phyloP scores from a whole-genome alignment of 2,888 invertebrate genomes.

The Lycaena phlaeas region DNA sequence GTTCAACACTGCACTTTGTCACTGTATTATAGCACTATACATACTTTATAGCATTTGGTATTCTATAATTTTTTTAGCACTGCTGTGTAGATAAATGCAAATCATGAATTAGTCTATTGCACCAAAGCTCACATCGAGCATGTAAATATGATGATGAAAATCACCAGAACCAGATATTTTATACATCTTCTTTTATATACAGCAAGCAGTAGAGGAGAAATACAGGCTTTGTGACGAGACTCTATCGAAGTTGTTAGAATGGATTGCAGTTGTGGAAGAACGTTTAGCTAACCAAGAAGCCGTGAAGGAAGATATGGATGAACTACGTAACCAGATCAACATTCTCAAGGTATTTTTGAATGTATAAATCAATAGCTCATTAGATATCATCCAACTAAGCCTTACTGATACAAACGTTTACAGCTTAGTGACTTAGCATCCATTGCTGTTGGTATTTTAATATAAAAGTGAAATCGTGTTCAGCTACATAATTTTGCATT shows the following conservation, averaged over 20 bases:
- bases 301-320: conserved; percentile 89
- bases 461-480: too few relatives aligned
- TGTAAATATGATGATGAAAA: conserved; percentile 10
- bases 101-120: conserved; percentile 6
- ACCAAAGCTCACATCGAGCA: conserved; percentile 12
- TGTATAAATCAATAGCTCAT: neutral
- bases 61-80: conserved; percentile 9
- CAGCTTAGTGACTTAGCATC: too few relatives aligned
- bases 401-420: too few relatives aligned
- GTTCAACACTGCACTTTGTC: neutral
- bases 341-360: conserved; percentile 79
- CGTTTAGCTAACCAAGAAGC: conserved; percentile 88
- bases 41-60: neutral
- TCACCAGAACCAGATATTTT: conserved; percentile 19
- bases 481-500: too few relatives aligned
- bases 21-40: neutral
- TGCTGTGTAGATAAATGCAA: conserved; percentile 7
- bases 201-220: conserved; percentile 97
- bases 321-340: conserved; percentile 90
- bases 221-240: conserved; percentile 93
- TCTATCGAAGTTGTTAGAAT: conserved; percentile 86
- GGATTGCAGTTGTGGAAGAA: conserved; percentile 89
- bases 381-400: too few relatives aligned
- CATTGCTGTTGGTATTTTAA: too few relatives aligned
- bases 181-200: conserved; percentile 36